A percentile compares a stretch with the other conserved stretches of the same genome.
phyloP scores from a whole-genome alignment of 1,140 invertebrate genomes.

The Propsilocerus akamusi region DNA sequence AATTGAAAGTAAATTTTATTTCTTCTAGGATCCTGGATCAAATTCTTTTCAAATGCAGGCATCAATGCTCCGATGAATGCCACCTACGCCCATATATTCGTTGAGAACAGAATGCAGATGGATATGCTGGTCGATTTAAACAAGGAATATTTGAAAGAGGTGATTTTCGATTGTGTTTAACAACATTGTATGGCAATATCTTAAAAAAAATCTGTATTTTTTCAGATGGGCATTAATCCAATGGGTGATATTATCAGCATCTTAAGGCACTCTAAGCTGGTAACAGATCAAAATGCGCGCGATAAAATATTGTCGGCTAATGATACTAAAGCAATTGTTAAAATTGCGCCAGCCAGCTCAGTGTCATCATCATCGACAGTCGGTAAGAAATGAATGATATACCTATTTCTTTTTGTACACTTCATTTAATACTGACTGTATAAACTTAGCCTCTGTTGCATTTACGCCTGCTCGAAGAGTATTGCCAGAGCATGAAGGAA shows the following conservation, averaged over 20 bases:
- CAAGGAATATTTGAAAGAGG: conserved; percentile 58
- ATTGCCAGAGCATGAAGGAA: conserved; percentile 29
- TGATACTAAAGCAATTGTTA: conserved; percentile 21
- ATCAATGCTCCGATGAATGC: conserved; percentile 52
- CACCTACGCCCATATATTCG: conserved; percentile 65
- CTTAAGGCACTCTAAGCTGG: conserved; percentile 54
- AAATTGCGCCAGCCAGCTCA: conserved; percentile 19
- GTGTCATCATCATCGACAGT: background rate
- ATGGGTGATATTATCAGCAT: conserved; percentile 76
- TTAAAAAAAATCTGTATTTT: background rate
- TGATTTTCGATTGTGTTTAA: background rate
- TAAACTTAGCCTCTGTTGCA: conserved; percentile 6
- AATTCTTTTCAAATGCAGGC: conserved; percentile 60
- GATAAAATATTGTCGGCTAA: conserved; percentile 29
- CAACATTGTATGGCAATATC: background rate
- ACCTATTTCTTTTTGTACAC: background rate
- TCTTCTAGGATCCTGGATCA: conserved; percentile 36
- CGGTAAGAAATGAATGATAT: too few species aligned
- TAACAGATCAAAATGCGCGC: conserved; percentile 40
- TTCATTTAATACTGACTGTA: background rate
- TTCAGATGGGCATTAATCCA: conserved; percentile 51
- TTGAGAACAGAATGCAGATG: conserved; percentile 58
- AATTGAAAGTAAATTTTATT: too few species aligned
- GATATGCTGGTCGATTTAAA: conserved; percentile 67
- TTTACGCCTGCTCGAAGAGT: conserved; percentile 24